phyloP scores from a whole-genome alignment of 2,113 vertebrate species.

The Dipodomys spectabilis region DNA sequence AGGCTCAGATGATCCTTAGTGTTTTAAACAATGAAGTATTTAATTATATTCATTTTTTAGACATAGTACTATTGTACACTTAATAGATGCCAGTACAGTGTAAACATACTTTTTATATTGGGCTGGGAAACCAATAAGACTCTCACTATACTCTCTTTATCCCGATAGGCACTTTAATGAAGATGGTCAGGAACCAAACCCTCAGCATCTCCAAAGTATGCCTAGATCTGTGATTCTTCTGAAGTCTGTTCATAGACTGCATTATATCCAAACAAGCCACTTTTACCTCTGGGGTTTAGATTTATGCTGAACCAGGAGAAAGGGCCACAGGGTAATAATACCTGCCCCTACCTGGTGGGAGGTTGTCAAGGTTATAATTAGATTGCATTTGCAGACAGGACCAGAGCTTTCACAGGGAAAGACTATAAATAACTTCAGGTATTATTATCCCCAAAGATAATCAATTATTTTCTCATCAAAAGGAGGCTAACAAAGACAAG shows the following conservation, averaged over 20 bases:
- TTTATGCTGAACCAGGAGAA: background rate
- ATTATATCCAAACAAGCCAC: background rate
- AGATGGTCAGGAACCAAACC: background rate
- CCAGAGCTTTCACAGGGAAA: background rate
- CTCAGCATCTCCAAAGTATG: background rate
- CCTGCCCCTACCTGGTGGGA: background rate
- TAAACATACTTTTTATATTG: background rate
- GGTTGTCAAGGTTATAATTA: conserved; percentile 51
- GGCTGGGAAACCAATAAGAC: background rate
- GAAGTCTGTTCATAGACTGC: background rate
- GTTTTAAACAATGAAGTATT: background rate
- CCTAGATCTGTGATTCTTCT: background rate
- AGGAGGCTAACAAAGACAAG: conserved; percentile 57
- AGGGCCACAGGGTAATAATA: background rate
- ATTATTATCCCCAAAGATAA: conserved; percentile 72
- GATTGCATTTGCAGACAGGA: conserved; percentile 37
- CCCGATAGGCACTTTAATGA: background rate
- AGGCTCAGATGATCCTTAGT: background rate
- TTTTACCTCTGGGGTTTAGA: conserved; percentile 22
- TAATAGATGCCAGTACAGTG: background rate
- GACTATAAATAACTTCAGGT: conserved; percentile 59
- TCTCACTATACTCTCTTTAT: background rate
- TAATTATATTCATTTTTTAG: conserved; percentile 33
- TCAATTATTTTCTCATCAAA: conserved; percentile 80
- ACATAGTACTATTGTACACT: background rate